phyloP scores from a whole-genome alignment of 2,888 invertebrate genomes.

The Eupeodes latifasciatus region DNA sequence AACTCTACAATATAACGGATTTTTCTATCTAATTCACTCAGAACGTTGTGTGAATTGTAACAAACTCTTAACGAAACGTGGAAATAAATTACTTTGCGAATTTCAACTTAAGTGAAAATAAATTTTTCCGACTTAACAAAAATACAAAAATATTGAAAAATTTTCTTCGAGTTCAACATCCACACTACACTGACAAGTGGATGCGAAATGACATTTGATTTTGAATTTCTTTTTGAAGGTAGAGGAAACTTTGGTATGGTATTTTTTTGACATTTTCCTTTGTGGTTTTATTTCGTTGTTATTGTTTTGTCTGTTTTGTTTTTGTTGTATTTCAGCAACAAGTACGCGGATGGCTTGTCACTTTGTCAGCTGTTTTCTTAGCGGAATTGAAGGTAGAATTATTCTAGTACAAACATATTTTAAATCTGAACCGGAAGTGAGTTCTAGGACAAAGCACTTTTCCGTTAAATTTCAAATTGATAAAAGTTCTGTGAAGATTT shows the following conservation, averaged over 20 bases:
- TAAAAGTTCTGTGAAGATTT: neutral
- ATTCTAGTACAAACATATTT: conserved; percentile 39
- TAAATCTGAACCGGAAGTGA: neutral
- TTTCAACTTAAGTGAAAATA: neutral
- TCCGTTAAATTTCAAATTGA: neutral
- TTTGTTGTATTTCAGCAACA: conserved; percentile 9
- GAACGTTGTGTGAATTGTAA: neutral
- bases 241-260: conserved; percentile 31
- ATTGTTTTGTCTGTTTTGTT: neutral
- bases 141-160: neutral
- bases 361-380: conserved; percentile 33
- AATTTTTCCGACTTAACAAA: neutral
- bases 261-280: conserved; percentile 21
- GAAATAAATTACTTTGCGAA: conserved; percentile 9
- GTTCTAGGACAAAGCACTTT: neutral
- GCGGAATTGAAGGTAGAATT: neutral
- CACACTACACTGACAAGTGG: conserved; percentile 51
- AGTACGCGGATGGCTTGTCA: neutral
- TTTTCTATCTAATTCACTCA: conserved; percentile 6
- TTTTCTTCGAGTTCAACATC: conserved; percentile 43
- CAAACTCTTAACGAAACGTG: conserved; percentile 9
- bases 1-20: neutral
- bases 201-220: conserved; percentile 21
- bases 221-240: conserved; percentile 14
- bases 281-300: conserved; percentile 34